These are phyloP conservation scores for Hexactinellida sp. DNA, from an alignment of 37 sponge, comb jelly and placozoan genomes.

Conservation along the genomic window DNA sequence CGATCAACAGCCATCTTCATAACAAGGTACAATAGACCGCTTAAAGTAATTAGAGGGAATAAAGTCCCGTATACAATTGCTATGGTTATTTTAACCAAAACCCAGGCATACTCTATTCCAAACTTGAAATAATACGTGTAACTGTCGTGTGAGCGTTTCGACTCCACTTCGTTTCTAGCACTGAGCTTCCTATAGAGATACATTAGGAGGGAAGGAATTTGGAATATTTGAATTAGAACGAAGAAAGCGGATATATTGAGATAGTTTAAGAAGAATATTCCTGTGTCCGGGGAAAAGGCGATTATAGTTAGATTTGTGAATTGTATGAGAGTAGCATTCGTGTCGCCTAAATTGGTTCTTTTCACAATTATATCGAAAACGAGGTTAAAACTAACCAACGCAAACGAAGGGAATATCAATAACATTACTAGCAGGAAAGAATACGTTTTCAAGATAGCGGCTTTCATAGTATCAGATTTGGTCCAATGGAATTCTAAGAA, in stretches of 20 bases:
- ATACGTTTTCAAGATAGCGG: constrained; percentile 3
- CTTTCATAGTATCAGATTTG: constrained; percentile 7
- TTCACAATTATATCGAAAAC: not conserved
- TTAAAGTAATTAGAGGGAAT: not conserved
- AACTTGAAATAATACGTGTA: not conserved
- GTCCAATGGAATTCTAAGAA: not conserved
- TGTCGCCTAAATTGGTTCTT: not conserved
- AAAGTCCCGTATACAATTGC: constrained; percentile 13
- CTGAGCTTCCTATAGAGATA: constrained; percentile 7
- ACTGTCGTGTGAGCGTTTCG: not conserved
- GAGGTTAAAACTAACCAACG: not conserved
- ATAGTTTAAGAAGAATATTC: not conserved
- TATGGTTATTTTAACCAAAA: not conserved
- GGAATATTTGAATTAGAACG: not conserved
- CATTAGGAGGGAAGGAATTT: not conserved
- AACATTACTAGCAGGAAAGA: not conserved
- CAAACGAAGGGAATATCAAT: not conserved
- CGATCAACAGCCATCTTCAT: constrained; percentile 14
- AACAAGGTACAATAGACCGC: not conserved
- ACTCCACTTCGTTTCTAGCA: not conserved
- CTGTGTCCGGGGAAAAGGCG: not conserved
- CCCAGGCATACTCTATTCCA: constrained; percentile 12
- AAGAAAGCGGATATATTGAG: not conserved
- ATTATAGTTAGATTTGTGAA: not conserved
- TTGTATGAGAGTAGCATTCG: not conserved